Evolutionary conservation across 1,140 invertebrate species (phyloP).

Genomic region (Elymnias hypermnestra): DNA sequence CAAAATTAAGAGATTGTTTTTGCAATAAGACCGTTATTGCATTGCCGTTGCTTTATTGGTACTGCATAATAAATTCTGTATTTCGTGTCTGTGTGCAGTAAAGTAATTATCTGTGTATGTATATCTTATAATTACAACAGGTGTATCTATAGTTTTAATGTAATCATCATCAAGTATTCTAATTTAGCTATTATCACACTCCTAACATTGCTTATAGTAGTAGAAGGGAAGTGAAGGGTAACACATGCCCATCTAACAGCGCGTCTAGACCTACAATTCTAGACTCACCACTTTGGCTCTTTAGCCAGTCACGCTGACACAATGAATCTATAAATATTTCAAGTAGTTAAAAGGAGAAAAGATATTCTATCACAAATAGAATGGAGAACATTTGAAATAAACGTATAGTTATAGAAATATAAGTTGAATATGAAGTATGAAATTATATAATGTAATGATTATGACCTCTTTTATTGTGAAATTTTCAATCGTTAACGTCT

Average conservation of each 20-base stretch:
- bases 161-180: neutral
- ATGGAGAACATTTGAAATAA: conserved; percentile 4
- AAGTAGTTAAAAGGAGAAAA: conserved; percentile 23
- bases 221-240: conserved; percentile 38
- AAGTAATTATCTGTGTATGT: too few relatives aligned
- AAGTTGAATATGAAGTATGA: conserved; percentile 1
- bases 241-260: conserved; percentile 65
- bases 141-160: too few relatives aligned
- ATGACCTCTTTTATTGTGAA: too few relatives aligned
- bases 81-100: too few relatives aligned
- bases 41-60: too few relatives aligned
- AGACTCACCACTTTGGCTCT: conserved; percentile 73
- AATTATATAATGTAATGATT: conserved; percentile 6
- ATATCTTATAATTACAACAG: too few relatives aligned
- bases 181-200: neutral
- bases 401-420: too few relatives aligned
- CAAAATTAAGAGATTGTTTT: too few relatives aligned
- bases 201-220: conserved; percentile 21
- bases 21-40: too few relatives aligned
- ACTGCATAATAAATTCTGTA: too few relatives aligned
- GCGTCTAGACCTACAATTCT: conserved; percentile 66
- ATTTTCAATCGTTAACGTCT: too few relatives aligned
- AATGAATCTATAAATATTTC: conserved; percentile 73
- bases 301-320: conserved; percentile 72
- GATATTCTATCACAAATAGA: conserved; percentile 8